Evolutionary conservation across 1,140 invertebrate genomes (phyloP).

Genomic region (Drusus annulatus): DNA sequence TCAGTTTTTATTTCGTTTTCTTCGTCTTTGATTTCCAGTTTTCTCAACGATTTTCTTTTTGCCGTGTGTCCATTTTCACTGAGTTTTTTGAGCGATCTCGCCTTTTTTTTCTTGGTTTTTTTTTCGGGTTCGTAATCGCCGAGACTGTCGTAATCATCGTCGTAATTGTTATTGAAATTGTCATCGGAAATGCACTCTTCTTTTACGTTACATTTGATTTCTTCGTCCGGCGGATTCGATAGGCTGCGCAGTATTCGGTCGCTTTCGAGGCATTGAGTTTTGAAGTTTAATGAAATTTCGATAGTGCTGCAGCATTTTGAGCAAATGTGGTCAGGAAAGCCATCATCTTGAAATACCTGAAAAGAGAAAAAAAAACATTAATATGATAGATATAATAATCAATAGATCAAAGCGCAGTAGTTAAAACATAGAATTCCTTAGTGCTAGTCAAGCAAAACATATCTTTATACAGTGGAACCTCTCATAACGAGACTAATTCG

Average conservation of each 20-base stretch:
- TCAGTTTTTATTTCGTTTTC: constrained; percentile 22
- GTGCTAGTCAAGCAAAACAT: no score
- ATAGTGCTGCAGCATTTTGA: constrained; percentile 32
- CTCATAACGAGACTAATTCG: no score
- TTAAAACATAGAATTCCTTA: no score
- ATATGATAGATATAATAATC: no score
- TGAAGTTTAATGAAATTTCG: constrained; percentile 35
- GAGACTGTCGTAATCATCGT: constrained; percentile 19
- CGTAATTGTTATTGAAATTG: constrained; percentile 24
- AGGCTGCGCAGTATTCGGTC: constrained; percentile 38
- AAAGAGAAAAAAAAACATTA: not conserved
- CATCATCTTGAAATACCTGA: constrained; percentile 43
- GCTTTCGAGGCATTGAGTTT: constrained; percentile 27
- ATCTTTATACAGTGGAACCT: no score
- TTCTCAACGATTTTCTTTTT: constrained; percentile 18
- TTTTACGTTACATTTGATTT: constrained; percentile 22
- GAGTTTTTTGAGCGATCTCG: not conserved
- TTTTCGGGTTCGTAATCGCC: constrained; percentile 34
- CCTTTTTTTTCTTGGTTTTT: constrained; percentile 23
- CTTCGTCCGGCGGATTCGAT: not conserved
- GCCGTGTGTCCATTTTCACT: constrained; percentile 24
- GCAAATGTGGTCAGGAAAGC: constrained; percentile 45
- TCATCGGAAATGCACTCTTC: constrained; percentile 39
- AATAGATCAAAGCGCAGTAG: no score
- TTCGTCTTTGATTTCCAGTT: not conserved